Conservation (phyloP, 2,113 vertebrate species). For the Zapornia atra region DNA sequence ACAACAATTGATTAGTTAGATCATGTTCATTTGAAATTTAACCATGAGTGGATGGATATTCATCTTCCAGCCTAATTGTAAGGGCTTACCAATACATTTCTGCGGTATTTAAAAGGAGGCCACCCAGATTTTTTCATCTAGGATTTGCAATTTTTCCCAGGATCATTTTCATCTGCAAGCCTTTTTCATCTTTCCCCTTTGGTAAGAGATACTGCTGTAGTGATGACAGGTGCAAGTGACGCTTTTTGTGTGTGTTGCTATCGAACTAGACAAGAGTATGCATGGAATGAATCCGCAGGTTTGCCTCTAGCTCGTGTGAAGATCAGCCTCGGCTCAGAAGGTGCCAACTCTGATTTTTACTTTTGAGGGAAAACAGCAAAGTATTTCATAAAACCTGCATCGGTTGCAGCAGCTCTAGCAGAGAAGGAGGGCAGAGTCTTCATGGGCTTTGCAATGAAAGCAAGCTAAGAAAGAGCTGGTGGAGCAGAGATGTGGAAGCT, state of each 20-base stretch:
- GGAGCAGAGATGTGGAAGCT: not conserved
- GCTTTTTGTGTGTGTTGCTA: not conserved
- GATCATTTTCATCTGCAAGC: not conserved
- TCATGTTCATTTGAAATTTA: constrained; percentile 57
- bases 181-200: not conserved
- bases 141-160: not conserved
- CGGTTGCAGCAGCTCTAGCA: not conserved
- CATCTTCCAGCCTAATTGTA: constrained; percentile 21
- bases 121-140: not conserved
- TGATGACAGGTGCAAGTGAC: not conserved
- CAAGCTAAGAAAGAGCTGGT: not conserved
- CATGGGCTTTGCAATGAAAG: not conserved
- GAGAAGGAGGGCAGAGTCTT: not conserved
- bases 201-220: not conserved
- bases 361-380: not conserved
- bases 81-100: not conserved
- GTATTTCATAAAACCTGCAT: not conserved
- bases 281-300: not conserved
- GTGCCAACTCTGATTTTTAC: not conserved
- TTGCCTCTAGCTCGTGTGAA: not conserved
- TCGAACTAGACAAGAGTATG: not conserved
- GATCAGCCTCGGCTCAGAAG: not conserved
- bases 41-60: constrained; percentile 32
- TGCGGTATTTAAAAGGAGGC: not conserved
- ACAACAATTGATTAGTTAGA: constrained; percentile 56